Conservation (phyloP, 2,888 invertebrate species). For the Acronicta alni region DNA sequence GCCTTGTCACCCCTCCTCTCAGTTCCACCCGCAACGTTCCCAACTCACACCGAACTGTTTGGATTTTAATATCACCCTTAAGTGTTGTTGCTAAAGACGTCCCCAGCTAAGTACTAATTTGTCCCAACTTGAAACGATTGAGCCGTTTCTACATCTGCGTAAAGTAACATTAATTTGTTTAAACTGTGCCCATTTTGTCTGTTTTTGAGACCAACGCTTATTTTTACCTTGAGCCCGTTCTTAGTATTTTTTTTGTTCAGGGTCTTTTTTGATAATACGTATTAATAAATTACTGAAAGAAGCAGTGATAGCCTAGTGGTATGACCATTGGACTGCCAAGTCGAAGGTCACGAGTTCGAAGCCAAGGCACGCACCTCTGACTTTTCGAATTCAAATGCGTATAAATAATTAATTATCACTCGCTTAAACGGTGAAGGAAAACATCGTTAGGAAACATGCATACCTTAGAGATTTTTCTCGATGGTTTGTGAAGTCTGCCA, state of each 20-base stretch:
- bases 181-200: constrained; percentile 39
- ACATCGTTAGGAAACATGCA: too few relatives aligned
- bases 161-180: constrained; percentile 53
- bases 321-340: too few relatives aligned
- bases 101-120: constrained; percentile 85
- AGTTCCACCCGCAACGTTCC: constrained; percentile 38
- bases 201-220: neutral
- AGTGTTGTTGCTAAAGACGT: constrained; percentile 86
- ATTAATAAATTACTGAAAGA: too few relatives aligned
- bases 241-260: neutral
- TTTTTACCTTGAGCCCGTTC: neutral
- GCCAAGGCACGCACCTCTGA: too few relatives aligned
- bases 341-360: too few relatives aligned
- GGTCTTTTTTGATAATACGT: too few relatives aligned
- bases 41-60: constrained; percentile 76
- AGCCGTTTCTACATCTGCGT: constrained; percentile 66
- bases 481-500: too few relatives aligned
- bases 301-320: too few relatives aligned
- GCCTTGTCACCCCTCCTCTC: constrained; percentile 37
- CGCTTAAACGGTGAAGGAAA: too few relatives aligned
- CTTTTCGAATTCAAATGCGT: too few relatives aligned
- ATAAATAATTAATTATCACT: too few relatives aligned
- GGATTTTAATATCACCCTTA: constrained; percentile 87
- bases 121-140: constrained; percentile 79
- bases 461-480: too few relatives aligned